These are phyloP conservation scores for Bucorvus abyssinicus DNA, from an alignment of 2,797 vertebrate species.

Conservation along the genomic window DNA sequence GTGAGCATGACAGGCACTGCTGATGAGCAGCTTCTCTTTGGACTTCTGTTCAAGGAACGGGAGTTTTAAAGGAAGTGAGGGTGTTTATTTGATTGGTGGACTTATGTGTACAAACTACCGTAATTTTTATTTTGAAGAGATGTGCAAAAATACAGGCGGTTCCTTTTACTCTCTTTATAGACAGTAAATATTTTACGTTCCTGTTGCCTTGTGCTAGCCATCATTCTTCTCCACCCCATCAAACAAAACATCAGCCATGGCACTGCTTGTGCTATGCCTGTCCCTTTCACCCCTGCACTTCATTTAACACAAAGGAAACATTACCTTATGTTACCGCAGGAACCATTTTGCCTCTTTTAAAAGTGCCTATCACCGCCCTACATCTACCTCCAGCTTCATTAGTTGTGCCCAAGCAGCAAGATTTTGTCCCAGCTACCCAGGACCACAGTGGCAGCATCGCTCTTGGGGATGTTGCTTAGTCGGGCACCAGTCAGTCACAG, in stretches of 20 bases:
- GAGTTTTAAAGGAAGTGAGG: not conserved
- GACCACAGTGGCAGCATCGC: accelerated
- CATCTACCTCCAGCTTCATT: not conserved
- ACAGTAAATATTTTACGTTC: not conserved
- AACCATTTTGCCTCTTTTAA: not conserved
- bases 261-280: not conserved
- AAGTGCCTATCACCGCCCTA: not conserved
- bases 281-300: not conserved
- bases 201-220: not conserved
- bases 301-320: not conserved
- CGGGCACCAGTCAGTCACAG: not conserved
- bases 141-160: not conserved
- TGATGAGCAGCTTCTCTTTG: not conserved
- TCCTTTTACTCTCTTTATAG: not conserved
- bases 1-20: not conserved
- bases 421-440: not conserved
- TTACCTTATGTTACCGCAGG: not conserved
- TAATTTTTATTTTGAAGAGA: not conserved
- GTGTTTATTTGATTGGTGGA: not conserved
- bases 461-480: not conserved
- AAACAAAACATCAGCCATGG: not conserved
- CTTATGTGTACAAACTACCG: not conserved
- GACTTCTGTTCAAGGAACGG: not conserved
- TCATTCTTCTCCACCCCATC: not conserved
- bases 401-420: not conserved